A percentile compares a stretch with the other conserved stretches of the same genome.
phyloP scores from a whole-genome alignment of 2,888 invertebrate genomes.

The Sylvicola fuscatus region DNA sequence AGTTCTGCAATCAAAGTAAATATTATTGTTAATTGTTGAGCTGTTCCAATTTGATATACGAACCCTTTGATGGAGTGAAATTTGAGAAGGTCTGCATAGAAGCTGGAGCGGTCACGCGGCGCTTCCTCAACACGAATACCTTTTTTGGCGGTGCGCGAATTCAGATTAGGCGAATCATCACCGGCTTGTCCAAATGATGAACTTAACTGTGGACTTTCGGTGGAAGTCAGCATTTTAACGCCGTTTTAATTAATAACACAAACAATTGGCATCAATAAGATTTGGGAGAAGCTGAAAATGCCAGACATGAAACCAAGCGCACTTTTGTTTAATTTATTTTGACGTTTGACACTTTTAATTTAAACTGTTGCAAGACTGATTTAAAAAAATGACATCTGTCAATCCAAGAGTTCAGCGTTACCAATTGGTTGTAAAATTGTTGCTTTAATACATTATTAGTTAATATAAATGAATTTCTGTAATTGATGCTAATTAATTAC shows the following conservation, averaged over 20 bases:
- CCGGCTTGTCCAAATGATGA: not conserved
- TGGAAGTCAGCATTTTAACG: not conserved
- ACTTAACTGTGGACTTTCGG: not conserved
- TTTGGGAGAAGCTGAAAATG: too few species aligned
- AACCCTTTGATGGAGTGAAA: slow-evolving; percentile 86
- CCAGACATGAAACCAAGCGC: too few species aligned
- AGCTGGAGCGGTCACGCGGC: slow-evolving; percentile 13
- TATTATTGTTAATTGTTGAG: not conserved
- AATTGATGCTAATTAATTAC: too few species aligned
- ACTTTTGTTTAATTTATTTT: too few species aligned
- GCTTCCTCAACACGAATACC: slow-evolving; percentile 2
- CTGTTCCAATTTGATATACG: not conserved
- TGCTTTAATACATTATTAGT: too few species aligned
- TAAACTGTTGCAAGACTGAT: too few species aligned
- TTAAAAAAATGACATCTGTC: too few species aligned
- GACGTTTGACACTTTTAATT: too few species aligned
- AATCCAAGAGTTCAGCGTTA: too few species aligned
- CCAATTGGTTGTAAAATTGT: too few species aligned
- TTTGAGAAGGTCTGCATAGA: slow-evolving; percentile 49
- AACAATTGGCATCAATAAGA: too few species aligned
- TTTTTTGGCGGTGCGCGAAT: not conserved
- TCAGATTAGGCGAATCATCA: not conserved
- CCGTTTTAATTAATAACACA: not conserved
- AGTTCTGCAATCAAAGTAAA: slow-evolving; percentile 27
- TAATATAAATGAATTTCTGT: too few species aligned